phyloP scores from a whole-genome alignment of 2,797 vertebrate species.

The Sebastes trivittatus region DNA sequence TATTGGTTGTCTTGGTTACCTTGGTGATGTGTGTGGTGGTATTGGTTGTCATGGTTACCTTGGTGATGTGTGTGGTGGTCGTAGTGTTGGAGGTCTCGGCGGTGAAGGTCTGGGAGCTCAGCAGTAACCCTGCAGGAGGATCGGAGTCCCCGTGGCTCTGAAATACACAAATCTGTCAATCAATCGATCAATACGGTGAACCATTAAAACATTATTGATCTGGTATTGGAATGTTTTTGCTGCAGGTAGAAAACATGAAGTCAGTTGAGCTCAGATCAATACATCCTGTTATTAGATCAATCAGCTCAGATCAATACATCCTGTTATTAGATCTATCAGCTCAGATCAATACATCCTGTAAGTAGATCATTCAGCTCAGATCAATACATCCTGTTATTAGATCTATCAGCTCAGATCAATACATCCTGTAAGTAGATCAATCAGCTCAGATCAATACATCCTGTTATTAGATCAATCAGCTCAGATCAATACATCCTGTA shows the following conservation, averaged over 20 bases:
- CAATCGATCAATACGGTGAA: background rate
- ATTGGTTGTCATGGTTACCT: conserved; percentile 42
- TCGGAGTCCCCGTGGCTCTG: conserved; percentile 86
- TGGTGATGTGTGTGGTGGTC: conserved; percentile 92
- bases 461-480: no score
- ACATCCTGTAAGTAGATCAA: no score
- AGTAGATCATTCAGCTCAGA: no score
- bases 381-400: no score
- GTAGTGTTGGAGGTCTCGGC: conserved; percentile 92
- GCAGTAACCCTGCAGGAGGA: conserved; percentile 79
- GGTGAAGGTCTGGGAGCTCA: conserved; percentile 94
- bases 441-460: no score
- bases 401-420: no score
- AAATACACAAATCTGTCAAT: background rate
- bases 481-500: no score
- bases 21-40: background rate
- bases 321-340: no score
- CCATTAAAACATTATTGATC: background rate
- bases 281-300: no score
- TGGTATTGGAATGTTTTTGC: background rate
- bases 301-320: no score
- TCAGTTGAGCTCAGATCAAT: background rate
- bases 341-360: no score
- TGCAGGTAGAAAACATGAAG: background rate
- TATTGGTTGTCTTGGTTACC: background rate